These are phyloP conservation scores for Hypolimnas misippus DNA, from an alignment of 2,888 invertebrate genomes.

Conservation along the genomic window DNA sequence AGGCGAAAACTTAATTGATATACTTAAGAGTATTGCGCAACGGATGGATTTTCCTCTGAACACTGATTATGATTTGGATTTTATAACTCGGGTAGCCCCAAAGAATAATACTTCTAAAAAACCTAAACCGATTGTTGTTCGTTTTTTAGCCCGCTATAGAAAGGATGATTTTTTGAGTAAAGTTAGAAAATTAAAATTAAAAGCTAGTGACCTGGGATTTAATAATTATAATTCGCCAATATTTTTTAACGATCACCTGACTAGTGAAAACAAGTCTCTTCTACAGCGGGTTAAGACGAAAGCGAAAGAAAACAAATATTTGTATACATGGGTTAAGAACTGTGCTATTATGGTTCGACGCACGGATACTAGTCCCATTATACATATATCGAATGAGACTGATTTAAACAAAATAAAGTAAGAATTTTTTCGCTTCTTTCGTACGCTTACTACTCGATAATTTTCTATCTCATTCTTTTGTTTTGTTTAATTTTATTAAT, in stretches of 20 bases:
- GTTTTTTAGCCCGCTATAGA: slow-evolving; percentile 29
- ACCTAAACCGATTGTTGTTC: slow-evolving; percentile 26
- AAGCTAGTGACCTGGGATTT: slow-evolving; percentile 13
- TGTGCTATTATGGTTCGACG: slow-evolving; percentile 16
- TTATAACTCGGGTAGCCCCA: slow-evolving; percentile 27
- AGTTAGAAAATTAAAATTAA: slow-evolving; percentile 19
- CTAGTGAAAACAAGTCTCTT: slow-evolving; percentile 16
- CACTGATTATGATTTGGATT: slow-evolving; percentile 17
- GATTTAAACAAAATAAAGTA: slow-evolving; percentile 20
- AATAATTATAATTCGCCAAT: slow-evolving; percentile 2
- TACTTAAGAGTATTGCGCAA: slow-evolving; percentile 8
- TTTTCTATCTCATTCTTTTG: no score
- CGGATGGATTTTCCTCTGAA: slow-evolving; percentile 7
- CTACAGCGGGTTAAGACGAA: slow-evolving; percentile 2
- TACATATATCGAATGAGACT: not conserved
- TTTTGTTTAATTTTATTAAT: no score
- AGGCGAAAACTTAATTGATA: slow-evolving; percentile 16
- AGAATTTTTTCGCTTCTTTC: not conserved
- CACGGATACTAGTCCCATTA: slow-evolving; percentile 13
- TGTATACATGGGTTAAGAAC: slow-evolving; percentile 16
- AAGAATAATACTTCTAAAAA: slow-evolving; percentile 16
- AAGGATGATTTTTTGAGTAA: slow-evolving; percentile 27
- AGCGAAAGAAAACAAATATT: slow-evolving; percentile 13
- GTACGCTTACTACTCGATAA: no score
- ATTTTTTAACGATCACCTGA: slow-evolving; percentile 27